These are phyloP conservation scores for Antechinus flavipes DNA, from an alignment of 2,113 vertebrate genomes.

Conservation along the genomic window DNA sequence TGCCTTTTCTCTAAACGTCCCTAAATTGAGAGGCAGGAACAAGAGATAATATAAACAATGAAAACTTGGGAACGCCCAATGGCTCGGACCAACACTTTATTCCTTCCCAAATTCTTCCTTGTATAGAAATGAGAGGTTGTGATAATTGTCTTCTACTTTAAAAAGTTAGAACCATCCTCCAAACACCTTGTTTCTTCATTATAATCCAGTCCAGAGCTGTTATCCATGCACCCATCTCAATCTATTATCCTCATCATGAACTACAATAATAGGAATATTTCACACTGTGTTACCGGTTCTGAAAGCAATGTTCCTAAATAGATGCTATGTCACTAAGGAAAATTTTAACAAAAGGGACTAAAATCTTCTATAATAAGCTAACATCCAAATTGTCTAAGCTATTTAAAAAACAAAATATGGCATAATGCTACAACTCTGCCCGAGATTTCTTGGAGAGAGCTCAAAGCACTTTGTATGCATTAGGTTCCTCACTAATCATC, in stretches of 20 bases:
- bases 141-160: neutral
- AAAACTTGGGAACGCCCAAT: neutral
- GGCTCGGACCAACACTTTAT: neutral
- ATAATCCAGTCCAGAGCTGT: neutral
- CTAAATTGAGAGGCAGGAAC: neutral
- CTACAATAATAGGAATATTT: neutral
- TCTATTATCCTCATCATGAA: neutral
- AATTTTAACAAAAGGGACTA: neutral
- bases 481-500: conserved; percentile 22
- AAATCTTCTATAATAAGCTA: neutral
- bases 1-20: neutral
- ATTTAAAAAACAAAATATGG: conserved; percentile 46
- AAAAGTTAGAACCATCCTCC: conserved; percentile 1
- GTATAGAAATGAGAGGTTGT: neutral
- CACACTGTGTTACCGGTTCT: conserved; percentile 17
- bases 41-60: neutral
- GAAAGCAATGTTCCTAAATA: neutral
- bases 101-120: neutral
- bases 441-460: conserved; percentile 21
- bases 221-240: conserved; percentile 20
- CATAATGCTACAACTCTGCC: neutral
- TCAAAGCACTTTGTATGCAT: neutral
- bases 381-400: neutral
- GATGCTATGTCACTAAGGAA: conserved; percentile 6
- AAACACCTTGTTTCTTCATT: conserved; percentile 33